phyloP scores from a whole-genome alignment of 1,140 invertebrate species.

The Macrotrachela quadricornifera region DNA sequence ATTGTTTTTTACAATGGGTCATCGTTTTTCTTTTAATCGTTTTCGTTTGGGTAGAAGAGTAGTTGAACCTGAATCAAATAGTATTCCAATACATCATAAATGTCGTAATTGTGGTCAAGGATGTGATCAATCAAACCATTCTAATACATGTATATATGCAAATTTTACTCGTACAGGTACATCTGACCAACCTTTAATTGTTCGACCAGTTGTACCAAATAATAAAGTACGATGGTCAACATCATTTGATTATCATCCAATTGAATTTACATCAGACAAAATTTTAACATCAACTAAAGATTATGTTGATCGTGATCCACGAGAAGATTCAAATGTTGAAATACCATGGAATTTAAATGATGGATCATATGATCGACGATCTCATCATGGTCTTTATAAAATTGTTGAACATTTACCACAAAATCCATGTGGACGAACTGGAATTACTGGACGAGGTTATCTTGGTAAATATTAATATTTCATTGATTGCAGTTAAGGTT shows the following conservation, averaged over 20 bases:
- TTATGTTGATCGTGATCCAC: slow-evolving; percentile 51
- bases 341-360: slow-evolving; percentile 54
- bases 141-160: too few species aligned
- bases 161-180: too few species aligned
- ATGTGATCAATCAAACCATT: too few species aligned
- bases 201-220: slow-evolving; percentile 40
- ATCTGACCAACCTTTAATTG: too few species aligned
- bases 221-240: slow-evolving; percentile 52
- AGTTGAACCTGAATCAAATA: too few species aligned
- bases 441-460: slow-evolving; percentile 28
- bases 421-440: slow-evolving; percentile 68
- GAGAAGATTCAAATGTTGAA: slow-evolving; percentile 16
- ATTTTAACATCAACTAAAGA: slow-evolving; percentile 35
- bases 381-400: slow-evolving; percentile 15
- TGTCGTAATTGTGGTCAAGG: too few species aligned
- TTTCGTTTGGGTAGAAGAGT: too few species aligned
- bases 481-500: not conserved
- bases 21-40: too few species aligned
- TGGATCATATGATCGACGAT: slow-evolving; percentile 31
- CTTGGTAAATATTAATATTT: not conserved
- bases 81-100: too few species aligned
- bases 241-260: slow-evolving; percentile 53
- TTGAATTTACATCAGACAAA: slow-evolving; percentile 41
- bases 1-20: too few species aligned
- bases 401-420: slow-evolving; percentile 18